Evolutionary conservation across 2,888 invertebrate genomes (phyloP), one percentile per base, ranked within the genome.

Genomic region (Hermaeophaga mercurialis): DNA sequence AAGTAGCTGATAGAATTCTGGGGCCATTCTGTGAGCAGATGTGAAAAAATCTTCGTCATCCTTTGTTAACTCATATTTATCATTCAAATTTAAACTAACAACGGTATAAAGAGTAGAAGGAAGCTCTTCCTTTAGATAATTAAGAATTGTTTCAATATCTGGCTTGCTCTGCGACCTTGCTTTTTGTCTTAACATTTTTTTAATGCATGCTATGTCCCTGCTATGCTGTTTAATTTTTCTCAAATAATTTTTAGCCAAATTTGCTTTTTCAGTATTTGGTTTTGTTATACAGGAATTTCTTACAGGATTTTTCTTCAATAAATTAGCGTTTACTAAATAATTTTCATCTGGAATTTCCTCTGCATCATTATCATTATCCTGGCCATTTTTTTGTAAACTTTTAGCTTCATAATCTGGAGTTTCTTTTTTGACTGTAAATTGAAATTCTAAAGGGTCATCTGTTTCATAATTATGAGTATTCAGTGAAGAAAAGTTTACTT

Each of bases 1-100:
- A 46, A 77, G 66, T 28, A 73, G 47, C 49, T 72, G 67, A 64
- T 76, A 77, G 18, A 69, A 62, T 53, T 72, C 69, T 3, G 75
- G 72, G 8, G 76, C 73, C 34, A 66, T 66, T 54, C 66, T 68
- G 52, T 77, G 72, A 33, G 77, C 62, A 33, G 68, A 69, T 11
- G 68, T 70, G 50, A 75, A 72, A 59, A 76, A 74, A 15, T 70
- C 70, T 43, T 70, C 65, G 60, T 77, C 76, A 7, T 70, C 68
- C 19, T 69, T 66, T 9, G 63, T 67, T 46, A 75, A 65, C 34
- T 72, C 66, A 52, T 65, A 65, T 48, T 70, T 69, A 38, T 65
- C 66, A 45, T 67, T 67, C 15, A 75, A 60, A 61, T 71, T 66
- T 54, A 75, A 62, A 56, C 67, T 71, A 22, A 76, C 55, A 19